Evolutionary conservation across 2,797 vertebrate species (phyloP).

Genomic region (Toxotes lorentzi): DNA sequence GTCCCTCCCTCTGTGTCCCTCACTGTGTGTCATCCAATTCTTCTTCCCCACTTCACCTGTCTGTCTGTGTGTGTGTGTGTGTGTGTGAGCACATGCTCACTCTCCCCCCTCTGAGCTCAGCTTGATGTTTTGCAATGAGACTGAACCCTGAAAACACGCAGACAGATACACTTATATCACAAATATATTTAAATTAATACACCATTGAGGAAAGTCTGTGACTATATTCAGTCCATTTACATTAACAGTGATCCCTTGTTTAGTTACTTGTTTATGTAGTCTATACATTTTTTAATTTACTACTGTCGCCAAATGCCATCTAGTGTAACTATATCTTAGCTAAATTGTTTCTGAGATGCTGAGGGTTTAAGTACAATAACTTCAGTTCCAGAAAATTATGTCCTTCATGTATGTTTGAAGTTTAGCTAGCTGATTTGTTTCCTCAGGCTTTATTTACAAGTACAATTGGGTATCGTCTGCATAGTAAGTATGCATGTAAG

Average conservation of each 20-base stretch:
- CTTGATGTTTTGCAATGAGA: constrained; percentile 3
- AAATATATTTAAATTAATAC: background rate
- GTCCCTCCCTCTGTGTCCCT: constrained; percentile 73
- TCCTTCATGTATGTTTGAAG: no score
- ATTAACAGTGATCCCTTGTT: background rate
- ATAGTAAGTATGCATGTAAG: no score
- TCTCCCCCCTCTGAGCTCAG: constrained; percentile 18
- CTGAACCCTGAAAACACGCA: background rate
- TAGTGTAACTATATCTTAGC: no score
- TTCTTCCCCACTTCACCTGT: constrained; percentile 54
- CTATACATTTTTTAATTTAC: no score
- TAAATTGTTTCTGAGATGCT: no score
- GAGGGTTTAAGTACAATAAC: no score
- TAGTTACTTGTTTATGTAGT: no score
- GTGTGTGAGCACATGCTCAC: constrained; percentile 12
- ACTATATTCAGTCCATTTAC: background rate
- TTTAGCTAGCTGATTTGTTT: no score
- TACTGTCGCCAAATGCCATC: no score
- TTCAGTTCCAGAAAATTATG: no score
- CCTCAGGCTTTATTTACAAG: no score
- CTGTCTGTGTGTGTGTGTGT: constrained; percentile 42
- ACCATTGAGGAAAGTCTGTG: background rate
- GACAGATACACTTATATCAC: background rate
- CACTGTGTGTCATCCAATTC: constrained; percentile 68
- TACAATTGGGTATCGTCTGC: no score